Percentiles rank a stretch among this genome's conserved stretches.
phyloP scores from a whole-genome alignment of 2,888 invertebrate genomes.

The Sinodicranocentrus sp. region DNA sequence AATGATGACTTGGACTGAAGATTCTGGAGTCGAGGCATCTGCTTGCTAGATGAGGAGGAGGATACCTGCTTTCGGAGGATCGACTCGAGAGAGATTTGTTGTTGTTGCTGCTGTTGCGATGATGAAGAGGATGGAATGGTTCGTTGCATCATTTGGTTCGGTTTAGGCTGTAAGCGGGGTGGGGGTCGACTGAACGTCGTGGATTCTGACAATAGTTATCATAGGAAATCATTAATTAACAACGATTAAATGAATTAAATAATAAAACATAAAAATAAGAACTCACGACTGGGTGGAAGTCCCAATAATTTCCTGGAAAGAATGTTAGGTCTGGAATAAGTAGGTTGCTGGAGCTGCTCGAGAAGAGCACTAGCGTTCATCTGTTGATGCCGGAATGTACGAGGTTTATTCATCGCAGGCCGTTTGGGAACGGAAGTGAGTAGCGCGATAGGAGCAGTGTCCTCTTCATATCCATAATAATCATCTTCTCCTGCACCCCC shows the following conservation, averaged over 20 bases:
- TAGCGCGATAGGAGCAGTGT: neutral
- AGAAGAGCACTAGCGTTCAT: slow-evolving; percentile 41
- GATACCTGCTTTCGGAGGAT: slow-evolving; percentile 37
- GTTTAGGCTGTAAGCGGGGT: slow-evolving; percentile 49
- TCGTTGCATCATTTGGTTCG: slow-evolving; percentile 18
- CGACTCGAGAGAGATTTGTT: slow-evolving; percentile 40
- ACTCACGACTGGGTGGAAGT: slow-evolving; percentile 15
- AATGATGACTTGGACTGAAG: neutral
- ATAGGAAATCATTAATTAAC: too few species aligned
- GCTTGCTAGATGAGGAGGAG: slow-evolving; percentile 14
- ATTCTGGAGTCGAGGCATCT: slow-evolving; percentile 54
- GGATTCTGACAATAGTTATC: neutral
- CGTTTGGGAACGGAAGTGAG: slow-evolving; percentile 17
- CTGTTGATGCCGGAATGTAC: slow-evolving; percentile 8
- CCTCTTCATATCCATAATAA: slow-evolving; percentile 28
- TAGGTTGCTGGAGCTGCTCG: slow-evolving; percentile 39
- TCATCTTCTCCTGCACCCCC: slow-evolving; percentile 8
- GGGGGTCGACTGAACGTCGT: too few species aligned
- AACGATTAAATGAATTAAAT: neutral
- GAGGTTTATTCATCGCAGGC: slow-evolving; percentile 31
- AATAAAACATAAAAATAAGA: slow-evolving; percentile 1
- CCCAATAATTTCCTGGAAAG: slow-evolving; percentile 53
- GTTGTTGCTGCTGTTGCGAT: slow-evolving; percentile 23
- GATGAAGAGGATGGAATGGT: neutral
- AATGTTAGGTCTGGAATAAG: slow-evolving; percentile 53